Evolutionary conservation across 2,113 vertebrate species (phyloP), one percentile per base, ranked within the genome.

Genomic region (Dryoscopus gambensis): DNA sequence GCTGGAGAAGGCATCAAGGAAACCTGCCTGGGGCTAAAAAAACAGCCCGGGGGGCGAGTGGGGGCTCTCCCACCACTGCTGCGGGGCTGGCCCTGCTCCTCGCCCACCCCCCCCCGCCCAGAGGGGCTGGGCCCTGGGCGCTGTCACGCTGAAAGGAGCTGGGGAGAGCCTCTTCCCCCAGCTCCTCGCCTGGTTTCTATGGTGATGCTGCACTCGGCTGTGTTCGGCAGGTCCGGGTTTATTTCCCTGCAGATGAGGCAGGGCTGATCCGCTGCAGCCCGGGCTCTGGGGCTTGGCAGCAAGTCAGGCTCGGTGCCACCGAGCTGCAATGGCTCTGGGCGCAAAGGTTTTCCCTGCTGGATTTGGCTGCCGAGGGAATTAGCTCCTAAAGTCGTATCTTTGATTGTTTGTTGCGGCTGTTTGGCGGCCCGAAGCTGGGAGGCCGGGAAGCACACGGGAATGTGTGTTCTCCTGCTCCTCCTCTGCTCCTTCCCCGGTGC

Each of bases 131-230:
- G 82, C 88, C 85, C 64, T 80, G 91, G 59, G 91, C 50, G 65
- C 87, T 93, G 95, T 93, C 95, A 64, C 23, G 74, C 33, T 95
- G 93, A 89, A 88, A 97, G 96, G 89, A 98, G 97, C 97, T 47
- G 80, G 75, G 77, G 39, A 97, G 93, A 96, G 87, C 84, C 93
- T 6, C 87, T 96, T 97, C 92, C 93, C 84, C 79, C 95, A 10
- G 85, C 24, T 93, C 81, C 93, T 78, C 9, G 79, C 93, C 92
- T 65, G 80, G 98, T 98, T 98, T 98, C 98, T 98, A 98, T 98
- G 98, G 98, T 82, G 97, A 98, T 95, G 69, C 93, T 97, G 91
- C 94, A 92, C 87, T 95, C 96, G 71, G 50, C 74, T 89, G 83
- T 97, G 96, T 94, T 80, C 90, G 78, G 97, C 96, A 84, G 96